These are phyloP conservation scores for Rattus norvegicus DNA, from an alignment of 2,113 vertebrate genomes.

Conservation along the genomic window DNA sequence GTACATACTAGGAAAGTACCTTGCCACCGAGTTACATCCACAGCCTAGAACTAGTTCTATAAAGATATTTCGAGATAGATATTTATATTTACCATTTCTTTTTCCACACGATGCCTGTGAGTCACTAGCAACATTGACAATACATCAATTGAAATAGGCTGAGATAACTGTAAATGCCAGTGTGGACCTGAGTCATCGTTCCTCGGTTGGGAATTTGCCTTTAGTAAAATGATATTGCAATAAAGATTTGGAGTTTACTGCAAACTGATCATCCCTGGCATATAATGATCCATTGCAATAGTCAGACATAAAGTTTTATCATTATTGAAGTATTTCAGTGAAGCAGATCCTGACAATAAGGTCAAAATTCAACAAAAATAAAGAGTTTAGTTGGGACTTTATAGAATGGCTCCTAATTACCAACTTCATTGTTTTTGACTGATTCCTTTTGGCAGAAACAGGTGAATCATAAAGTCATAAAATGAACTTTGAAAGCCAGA, in stretches of 20 bases:
- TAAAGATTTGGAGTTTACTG: not conserved
- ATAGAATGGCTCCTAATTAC: not conserved
- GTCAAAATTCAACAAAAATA: not conserved
- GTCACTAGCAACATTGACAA: conserved; percentile 3
- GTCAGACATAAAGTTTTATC: not conserved
- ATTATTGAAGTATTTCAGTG: conserved; percentile 35
- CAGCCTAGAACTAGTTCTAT: not conserved
- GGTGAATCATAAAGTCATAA: not conserved
- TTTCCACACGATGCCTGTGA: not conserved
- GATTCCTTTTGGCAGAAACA: conserved; percentile 1
- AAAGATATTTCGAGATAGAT: not conserved
- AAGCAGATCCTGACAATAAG: not conserved
- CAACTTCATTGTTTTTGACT: not conserved
- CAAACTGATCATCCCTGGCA: not conserved
- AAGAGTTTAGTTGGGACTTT: conserved; percentile 15
- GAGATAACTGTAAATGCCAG: conserved; percentile 23
- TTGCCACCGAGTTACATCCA: not conserved
- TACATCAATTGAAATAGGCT: not conserved
- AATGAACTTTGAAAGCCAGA: conserved; percentile 57
- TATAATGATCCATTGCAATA: not conserved
- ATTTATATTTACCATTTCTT: not conserved
- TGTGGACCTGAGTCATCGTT: conserved; percentile 7
- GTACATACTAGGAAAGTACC: not conserved
- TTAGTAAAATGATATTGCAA: conserved; percentile 18
- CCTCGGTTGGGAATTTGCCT: conserved; percentile 28